Evolutionary conservation across 2,113 vertebrate species (phyloP), one percentile per base, ranked within the genome.

Genomic region (Collichthys lucidus): DNA sequence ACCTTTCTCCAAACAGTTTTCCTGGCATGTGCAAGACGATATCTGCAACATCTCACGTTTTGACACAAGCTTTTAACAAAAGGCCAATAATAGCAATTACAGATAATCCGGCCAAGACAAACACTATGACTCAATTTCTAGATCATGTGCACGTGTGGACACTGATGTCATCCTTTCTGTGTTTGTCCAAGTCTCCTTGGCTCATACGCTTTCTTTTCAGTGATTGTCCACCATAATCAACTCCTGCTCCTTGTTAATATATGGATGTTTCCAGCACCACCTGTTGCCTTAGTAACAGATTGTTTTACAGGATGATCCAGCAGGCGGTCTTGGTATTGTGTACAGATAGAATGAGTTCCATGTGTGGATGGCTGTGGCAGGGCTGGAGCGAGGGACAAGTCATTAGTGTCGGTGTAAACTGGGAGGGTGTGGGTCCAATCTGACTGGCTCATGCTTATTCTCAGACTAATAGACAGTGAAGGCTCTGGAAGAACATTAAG

Each of bases 161-260:
- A 68, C 72, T 92, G 89, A 93, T 72, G 87, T 92, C 86, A 87
- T 81, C 68, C 55, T 16, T 24, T 19, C 60, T 62, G 55, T n/a
- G 40, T 64, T 84, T 69, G 81, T 73, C 75, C 29, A 49, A 53
- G 10, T 31, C 53, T 55, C 57, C 60, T 83, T 50, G 50, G 72
- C 74, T 69, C 56, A 29, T 44, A 4, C 35, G 1, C 61, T 72
- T 31, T 40, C 35, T 55, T 40, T 26, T 14, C 50, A 40, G 66
- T 20, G 62, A 77, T 50, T n/a, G 57, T 47, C 68, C 62, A 11
- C 49, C 57, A 14, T 66, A 70, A 88, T 85, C 77, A 71, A 74
- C 47, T 78, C 57, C 83, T 66, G 68, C 79, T 85, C 66, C 79
- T 26, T 47, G n/a, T 71, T 53, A 68, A 60, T 65, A 49, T 10